Evolutionary conservation across 2,888 invertebrate species (phyloP), one percentile per base, ranked within the genome.

Genomic region (Zelleria hepariella): DNA sequence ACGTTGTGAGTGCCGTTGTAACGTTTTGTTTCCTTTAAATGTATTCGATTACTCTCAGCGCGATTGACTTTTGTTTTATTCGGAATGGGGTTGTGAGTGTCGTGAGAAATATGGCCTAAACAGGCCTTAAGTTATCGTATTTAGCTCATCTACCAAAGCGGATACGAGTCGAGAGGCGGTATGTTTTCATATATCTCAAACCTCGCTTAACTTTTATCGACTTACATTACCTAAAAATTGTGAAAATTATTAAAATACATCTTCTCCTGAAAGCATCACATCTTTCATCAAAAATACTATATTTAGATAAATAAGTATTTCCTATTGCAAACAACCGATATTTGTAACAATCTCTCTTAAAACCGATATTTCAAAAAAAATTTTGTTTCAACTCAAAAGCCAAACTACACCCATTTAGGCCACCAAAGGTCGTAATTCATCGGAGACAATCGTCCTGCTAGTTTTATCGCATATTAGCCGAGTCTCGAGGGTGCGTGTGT

Each of bases 381-480:
- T 42, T 42, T 42, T 42, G 15, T 15, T 32, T 32, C 10, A 32
- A 5, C 7, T 10, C 32, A 7, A 32, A 42, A 42, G 32, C 32
- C 32, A 42, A 42, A 42, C 32, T 42, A 10, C 10, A 15, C 32
- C 10, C 15, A n/a, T n/a, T n/a, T n/a, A n/a, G n/a, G n/a, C n/a
- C n/a, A 42, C 54, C 61, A 57, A 59, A 62, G 55, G 66, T 69
- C 69, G 73, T 79, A 76, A 78, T 74, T 80, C 78, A 79, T 74
- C 74, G 71, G 80, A 78, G 77, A 80, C 81, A 79, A 84, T 83
- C 75, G 77, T 75, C 73, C 77, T 73, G 10, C 32, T 72, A 78
- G 81, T 80, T 82, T 86, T 86, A 85, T 85, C 85, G 86, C 82
- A 80, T 84, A 84, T 86, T 84, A 84, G 75, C 67, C 64, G 64